A percentile compares a stretch with the other conserved stretches of the same genome.
Conservation (phyloP, 2,888 invertebrate genomes). For the Microctonus hyperodae region DNA sequence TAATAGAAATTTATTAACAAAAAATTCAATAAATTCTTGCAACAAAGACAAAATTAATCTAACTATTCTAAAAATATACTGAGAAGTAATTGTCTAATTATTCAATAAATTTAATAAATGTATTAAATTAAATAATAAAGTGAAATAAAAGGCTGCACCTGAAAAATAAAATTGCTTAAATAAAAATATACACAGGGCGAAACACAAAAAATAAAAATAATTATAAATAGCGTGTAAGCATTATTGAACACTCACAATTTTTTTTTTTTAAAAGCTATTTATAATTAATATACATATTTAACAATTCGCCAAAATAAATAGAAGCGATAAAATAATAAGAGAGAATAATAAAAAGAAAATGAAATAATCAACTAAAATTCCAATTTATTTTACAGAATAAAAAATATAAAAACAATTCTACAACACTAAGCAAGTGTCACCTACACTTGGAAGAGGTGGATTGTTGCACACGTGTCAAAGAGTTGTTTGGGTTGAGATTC, state of each 20-base stretch:
- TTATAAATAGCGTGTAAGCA: not conserved
- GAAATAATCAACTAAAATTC: slow-evolving; percentile 21
- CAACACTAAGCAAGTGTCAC: slow-evolving; percentile 65
- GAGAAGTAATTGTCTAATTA: not conserved
- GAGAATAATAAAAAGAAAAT: slow-evolving; percentile 17
- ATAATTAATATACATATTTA: not conserved
- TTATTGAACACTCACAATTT: too few relatives aligned
- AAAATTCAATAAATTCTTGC: not conserved
- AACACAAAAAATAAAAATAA: slow-evolving; percentile 22
- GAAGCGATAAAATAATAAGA: not conserved
- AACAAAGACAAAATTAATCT: not conserved
- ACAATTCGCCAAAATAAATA: not conserved
- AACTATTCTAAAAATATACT: not conserved
- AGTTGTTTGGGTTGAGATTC: slow-evolving; percentile 95
- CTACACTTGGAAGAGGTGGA: slow-evolving; percentile 83
- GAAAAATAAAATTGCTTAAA: not conserved
- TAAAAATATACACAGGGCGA: slow-evolving; percentile 21
- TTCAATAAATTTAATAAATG: not conserved
- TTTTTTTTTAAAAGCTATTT: not conserved
- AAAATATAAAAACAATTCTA: slow-evolving; percentile 22
- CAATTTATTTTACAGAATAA: slow-evolving; percentile 27
- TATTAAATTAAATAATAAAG: not conserved
- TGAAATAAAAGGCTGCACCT: not conserved
- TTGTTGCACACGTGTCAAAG: slow-evolving; percentile 83
- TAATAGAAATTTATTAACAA: slow-evolving; percentile 13